Evolutionary conservation across 1,140 invertebrate species (phyloP).

Genomic region (Achatina immaculata): DNA sequence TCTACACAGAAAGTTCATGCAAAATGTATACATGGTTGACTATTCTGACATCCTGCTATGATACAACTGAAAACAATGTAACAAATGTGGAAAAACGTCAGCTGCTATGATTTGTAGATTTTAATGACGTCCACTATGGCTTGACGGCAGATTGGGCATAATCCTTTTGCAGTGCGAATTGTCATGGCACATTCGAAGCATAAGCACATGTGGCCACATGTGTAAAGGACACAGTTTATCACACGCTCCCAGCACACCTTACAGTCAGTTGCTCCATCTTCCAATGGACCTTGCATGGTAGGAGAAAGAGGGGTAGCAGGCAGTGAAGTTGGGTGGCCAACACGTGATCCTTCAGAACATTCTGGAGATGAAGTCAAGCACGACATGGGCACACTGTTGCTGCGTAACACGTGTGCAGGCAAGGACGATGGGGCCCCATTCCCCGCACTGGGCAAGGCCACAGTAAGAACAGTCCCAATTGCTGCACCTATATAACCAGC

Average conservation of each 20-base stretch:
- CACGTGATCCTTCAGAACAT: conserved; percentile 8
- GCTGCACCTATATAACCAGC: not conserved
- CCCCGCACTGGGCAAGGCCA: conserved; percentile 44
- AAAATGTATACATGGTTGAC: too few species aligned
- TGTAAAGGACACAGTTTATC: conserved; percentile 94
- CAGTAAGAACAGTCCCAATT: conserved; percentile 43
- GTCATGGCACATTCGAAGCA: conserved; percentile 95
- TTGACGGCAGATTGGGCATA: conserved; percentile 94
- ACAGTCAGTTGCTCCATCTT: conserved; percentile 78
- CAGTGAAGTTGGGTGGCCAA: conserved; percentile 41
- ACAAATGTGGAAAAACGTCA: not conserved
- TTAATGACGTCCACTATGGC: conserved; percentile 94
- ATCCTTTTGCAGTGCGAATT: conserved; percentile 86
- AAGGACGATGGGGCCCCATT: conserved; percentile 31
- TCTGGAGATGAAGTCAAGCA: conserved; percentile 41
- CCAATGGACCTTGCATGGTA: not conserved
- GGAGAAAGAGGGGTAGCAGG: conserved; percentile 37
- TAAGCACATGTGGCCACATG: conserved; percentile 99
- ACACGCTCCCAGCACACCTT: conserved; percentile 94
- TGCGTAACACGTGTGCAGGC: conserved; percentile 49
- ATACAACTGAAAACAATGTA: too few species aligned
- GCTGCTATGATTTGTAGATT: conserved; percentile 75
- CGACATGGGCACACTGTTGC: conserved; percentile 49
- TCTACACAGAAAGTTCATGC: too few species aligned
- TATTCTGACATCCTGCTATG: too few species aligned